Evolutionary conservation across 1,140 invertebrate genomes (phyloP), one percentile per base, ranked within the genome.

Genomic region (Drosophila murphyi): DNA sequence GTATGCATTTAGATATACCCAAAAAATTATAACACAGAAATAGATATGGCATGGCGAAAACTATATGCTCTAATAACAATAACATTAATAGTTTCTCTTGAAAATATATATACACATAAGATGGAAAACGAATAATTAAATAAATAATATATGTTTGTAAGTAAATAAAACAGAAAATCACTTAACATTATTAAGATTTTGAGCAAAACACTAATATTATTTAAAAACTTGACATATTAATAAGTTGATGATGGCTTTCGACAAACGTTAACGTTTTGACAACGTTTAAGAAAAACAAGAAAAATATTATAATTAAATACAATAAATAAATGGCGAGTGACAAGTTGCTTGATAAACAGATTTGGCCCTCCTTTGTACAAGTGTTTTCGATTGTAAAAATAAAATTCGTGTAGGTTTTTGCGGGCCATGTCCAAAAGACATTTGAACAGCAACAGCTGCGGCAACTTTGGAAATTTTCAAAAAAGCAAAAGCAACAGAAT

Each of bases 391-490:
- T 37, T 56, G 47, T 83, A 87, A 70, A 87, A 88, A 80, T 77
- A 79, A 77, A 83, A 77, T 65, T 62, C 74, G 83, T 87, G 83
- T 87, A 83, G 83, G 83, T 87, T 88, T 87, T 56, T 4, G 10
- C 39, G 10, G 39, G 57, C 12, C 65, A 74, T 75, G 72, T 71
- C 72, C 67, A 75, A 75, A 51, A 64, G 67, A 69, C 67, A 75
- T 82, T 87, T 41, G 62, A 87, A 70, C 56, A 34, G 61, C 80
- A 88, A 87, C 83, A 87, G 83, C 83, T 87, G 83, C 83, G 47
- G 68, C 72, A 55, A 43, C 50, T 87, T 80, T 87, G 83, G 83
- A 87, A 87, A 88, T 80, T 71, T 77, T 52, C 70, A 72, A 74
- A 60, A 43, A 43, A n/a, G 3, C 39, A 43, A 43, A 43, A 43